Conservation (phyloP, 2,888 invertebrate species). For the Anticlea derivata region DNA sequence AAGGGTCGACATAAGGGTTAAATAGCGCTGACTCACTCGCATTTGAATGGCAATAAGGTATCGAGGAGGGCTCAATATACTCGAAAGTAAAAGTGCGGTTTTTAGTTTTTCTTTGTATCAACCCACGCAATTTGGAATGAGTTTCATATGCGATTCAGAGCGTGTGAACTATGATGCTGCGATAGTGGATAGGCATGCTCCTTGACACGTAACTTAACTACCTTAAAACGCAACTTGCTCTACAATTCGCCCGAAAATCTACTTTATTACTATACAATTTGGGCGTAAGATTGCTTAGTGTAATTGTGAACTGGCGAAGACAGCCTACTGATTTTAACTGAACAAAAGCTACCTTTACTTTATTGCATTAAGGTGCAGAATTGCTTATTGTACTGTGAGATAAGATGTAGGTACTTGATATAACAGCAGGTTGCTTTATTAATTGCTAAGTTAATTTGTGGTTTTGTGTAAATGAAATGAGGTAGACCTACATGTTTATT, state of each 20-base stretch:
- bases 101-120: constrained; percentile 45
- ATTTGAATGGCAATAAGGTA: constrained; percentile 22
- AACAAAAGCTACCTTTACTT: neutral
- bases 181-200: constrained; percentile 37
- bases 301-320: too few species aligned
- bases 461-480: constrained; percentile 22
- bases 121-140: constrained; percentile 41
- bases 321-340: neutral
- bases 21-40: too few species aligned
- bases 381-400: neutral
- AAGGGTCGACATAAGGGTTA: too few species aligned
- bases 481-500: constrained; percentile 24
- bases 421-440: constrained; percentile 21
- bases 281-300: neutral
- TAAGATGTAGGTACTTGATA: constrained; percentile 13
- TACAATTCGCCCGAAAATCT: constrained; percentile 12
- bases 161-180: constrained; percentile 59
- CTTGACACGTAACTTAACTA: constrained; percentile 29
- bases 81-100: constrained; percentile 52
- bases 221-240: constrained; percentile 9
- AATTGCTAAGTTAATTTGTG: constrained; percentile 28
- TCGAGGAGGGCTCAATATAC: too few species aligned
- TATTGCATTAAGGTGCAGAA: neutral
- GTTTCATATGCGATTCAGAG: constrained; percentile 56
- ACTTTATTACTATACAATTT: neutral